Percentiles rank a stretch among this genome's conserved stretches.
These are phyloP conservation scores for Adineta ricciae DNA, from an alignment of 2,888 invertebrate genomes.

Conservation along the genomic window DNA sequence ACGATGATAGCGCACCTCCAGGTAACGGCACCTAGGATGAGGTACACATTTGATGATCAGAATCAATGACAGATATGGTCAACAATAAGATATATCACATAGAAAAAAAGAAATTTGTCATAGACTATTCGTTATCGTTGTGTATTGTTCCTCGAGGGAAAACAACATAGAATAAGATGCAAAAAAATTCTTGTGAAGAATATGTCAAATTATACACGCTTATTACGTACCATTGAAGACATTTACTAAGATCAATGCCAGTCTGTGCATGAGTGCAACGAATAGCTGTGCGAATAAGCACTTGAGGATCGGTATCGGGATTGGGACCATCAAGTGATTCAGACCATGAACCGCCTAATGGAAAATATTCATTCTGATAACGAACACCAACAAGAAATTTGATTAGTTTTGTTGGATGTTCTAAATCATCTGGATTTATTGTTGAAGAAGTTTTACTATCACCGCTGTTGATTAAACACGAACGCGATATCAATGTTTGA, in stretches of 20 bases:
- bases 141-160: background rate
- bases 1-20: conserved; percentile 96
- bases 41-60: conserved; percentile 3
- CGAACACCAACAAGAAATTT: conserved; percentile 31
- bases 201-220: background rate
- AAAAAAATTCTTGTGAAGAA: background rate
- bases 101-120: conserved; percentile 17
- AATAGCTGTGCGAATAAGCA: conserved; percentile 83
- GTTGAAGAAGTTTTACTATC: background rate
- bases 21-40: conserved; percentile 85
- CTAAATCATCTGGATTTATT: conserved; percentile 18
- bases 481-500: conserved; percentile 12
- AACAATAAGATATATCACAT: conserved; percentile 8
- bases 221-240: conserved; percentile 78
- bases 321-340: conserved; percentile 81
- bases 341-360: conserved; percentile 93
- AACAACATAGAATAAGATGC: background rate
- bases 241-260: conserved; percentile 77
- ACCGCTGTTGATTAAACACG: conserved; percentile 21
- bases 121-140: background rate
- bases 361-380: conserved; percentile 65
- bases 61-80: background rate
- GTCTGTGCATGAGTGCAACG: conserved; percentile 80
- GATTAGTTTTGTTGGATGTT: conserved; percentile 27
- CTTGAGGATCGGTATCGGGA: conserved; percentile 76